These are phyloP conservation scores for Anthrax anthrax DNA, from an alignment of 2,888 invertebrate species.

Conservation along the genomic window DNA sequence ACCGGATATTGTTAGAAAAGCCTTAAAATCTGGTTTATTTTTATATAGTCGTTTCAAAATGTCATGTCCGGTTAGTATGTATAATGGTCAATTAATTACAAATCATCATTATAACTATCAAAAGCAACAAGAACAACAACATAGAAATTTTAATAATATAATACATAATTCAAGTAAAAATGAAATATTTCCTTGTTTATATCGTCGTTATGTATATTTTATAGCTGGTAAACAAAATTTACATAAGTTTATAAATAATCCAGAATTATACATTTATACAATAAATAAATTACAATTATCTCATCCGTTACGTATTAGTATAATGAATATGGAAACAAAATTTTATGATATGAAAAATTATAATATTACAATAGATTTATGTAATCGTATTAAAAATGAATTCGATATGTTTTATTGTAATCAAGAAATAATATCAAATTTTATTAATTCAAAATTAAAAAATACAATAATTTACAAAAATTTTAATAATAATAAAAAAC, in stretches of 20 bases:
- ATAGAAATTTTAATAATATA: too few relatives aligned
- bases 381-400: slow-evolving; percentile 38
- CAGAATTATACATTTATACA: slow-evolving; percentile 39
- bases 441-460: slow-evolving; percentile 36
- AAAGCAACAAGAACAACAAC: not conserved
- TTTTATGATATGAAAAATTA: too few relatives aligned
- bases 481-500: slow-evolving; percentile 16
- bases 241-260: slow-evolving; percentile 39
- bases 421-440: slow-evolving; percentile 39
- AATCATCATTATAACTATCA: not conserved
- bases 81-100: slow-evolving; percentile 20
- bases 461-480: slow-evolving; percentile 34
- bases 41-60: slow-evolving; percentile 48
- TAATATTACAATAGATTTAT: slow-evolving; percentile 44
- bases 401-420: slow-evolving; percentile 42
- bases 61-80: slow-evolving; percentile 49
- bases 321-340: slow-evolving; percentile 42
- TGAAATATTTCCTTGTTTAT: slow-evolving; percentile 40
- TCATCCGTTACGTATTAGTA: slow-evolving; percentile 39
- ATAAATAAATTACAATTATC: slow-evolving; percentile 36
- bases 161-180: slow-evolving; percentile 5
- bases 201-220: slow-evolving; percentile 46
- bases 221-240: slow-evolving; percentile 37
- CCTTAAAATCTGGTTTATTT: slow-evolving; percentile 43
- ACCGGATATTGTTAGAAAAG: slow-evolving; percentile 40